Evolutionary conservation across 92 coral and sea anemone species (phyloP).

Genomic region (Palythoa grandis): DNA sequence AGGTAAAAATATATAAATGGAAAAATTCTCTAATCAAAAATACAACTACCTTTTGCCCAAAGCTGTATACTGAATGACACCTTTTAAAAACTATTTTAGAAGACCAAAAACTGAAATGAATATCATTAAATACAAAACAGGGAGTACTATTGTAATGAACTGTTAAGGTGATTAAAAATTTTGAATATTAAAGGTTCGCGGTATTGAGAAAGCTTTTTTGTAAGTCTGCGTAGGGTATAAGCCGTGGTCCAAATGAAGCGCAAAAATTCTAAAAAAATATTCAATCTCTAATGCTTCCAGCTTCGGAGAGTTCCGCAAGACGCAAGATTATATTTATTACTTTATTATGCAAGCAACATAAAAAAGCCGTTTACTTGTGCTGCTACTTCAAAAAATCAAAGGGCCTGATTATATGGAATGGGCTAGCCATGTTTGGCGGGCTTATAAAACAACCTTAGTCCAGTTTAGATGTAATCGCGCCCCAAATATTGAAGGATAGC

Average conservation of each 20-base stretch:
- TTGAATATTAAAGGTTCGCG: constrained; percentile 1
- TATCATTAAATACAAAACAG: constrained; percentile 6
- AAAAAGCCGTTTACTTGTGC: neutral
- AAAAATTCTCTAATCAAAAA: constrained; percentile 4
- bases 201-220: neutral
- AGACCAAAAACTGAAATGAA: neutral
- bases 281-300: constrained; percentile 2
- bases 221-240: constrained; percentile 1
- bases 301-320: constrained; percentile 6
- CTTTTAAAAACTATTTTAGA: constrained; percentile 1
- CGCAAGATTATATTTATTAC: neutral
- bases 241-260: neutral
- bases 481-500: neutral
- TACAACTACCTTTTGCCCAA: constrained; percentile 1
- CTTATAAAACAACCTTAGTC: neutral
- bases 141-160: constrained; percentile 1
- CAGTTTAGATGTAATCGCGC: constrained; percentile 1
- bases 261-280: constrained; percentile 2
- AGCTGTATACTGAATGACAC: constrained; percentile 10
- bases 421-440: neutral
- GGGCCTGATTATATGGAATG: neutral
- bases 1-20: neutral
- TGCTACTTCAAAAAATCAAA: neutral
- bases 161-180: constrained; percentile 3
- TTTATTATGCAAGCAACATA: neutral